These are phyloP conservation scores for Tachina grossa DNA, from an alignment of 2,888 invertebrate genomes.

Conservation along the genomic window DNA sequence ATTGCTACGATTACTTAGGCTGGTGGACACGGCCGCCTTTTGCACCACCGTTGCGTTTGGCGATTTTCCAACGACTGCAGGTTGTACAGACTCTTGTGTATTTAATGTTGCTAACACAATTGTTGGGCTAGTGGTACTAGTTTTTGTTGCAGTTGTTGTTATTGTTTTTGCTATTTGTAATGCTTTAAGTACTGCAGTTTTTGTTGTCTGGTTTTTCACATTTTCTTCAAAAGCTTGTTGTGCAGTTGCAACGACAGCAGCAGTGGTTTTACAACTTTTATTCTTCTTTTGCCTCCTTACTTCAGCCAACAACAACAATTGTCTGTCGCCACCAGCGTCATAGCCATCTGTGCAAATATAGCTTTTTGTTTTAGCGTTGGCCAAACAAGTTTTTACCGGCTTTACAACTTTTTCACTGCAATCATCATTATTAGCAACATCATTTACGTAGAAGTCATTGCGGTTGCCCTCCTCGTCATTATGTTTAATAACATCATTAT, in stretches of 20 bases:
- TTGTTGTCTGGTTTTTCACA: constrained; percentile 62
- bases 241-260: constrained; percentile 53
- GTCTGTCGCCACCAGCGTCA: constrained; percentile 46
- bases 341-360: constrained; percentile 65
- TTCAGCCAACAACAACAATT: constrained; percentile 46
- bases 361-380: constrained; percentile 51
- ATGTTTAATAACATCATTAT: constrained; percentile 49
- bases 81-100: constrained; percentile 42
- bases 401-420: constrained; percentile 65
- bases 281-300: constrained; percentile 50
- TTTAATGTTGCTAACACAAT: constrained; percentile 68
- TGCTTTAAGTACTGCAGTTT: constrained; percentile 60
- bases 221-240: constrained; percentile 66
- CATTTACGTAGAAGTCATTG: constrained; percentile 3
- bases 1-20: constrained; percentile 19
- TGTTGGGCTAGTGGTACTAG: constrained; percentile 56
- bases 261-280: constrained; percentile 66
- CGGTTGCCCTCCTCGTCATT: constrained; percentile 25
- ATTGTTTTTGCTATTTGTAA: constrained; percentile 51
- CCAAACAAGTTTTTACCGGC: constrained; percentile 71
- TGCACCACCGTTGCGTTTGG: constrained; percentile 63
- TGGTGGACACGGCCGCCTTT: constrained; percentile 49
- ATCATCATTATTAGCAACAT: constrained; percentile 31
- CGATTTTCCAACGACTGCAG: constrained; percentile 69
- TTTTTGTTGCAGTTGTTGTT: constrained; percentile 54